Conservation (phyloP, 2,797 vertebrate genomes). For the Thaleichthys pacificus region DNA sequence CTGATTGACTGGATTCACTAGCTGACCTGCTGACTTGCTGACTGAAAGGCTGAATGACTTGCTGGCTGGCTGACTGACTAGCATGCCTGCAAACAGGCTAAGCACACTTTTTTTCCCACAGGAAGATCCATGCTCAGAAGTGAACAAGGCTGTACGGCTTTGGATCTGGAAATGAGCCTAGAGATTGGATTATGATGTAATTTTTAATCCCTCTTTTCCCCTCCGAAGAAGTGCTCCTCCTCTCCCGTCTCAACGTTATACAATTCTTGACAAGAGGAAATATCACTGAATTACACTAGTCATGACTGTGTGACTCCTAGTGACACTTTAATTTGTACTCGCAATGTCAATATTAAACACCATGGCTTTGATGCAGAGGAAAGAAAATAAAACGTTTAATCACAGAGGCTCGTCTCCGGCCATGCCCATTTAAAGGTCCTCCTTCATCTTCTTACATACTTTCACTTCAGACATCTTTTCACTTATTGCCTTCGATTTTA, state of each 20-base stretch:
- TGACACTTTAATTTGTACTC: constrained; percentile 70
- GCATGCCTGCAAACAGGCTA: neutral
- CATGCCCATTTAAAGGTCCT: constrained; percentile 53
- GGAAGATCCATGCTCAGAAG: constrained; percentile 48
- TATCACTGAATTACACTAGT: constrained; percentile 62
- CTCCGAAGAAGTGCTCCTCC: constrained; percentile 67
- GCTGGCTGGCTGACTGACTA: no score
- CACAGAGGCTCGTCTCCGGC: constrained; percentile 50
- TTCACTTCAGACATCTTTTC: constrained; percentile 58
- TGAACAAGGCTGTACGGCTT: constrained; percentile 59
- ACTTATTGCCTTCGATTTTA: constrained; percentile 47
- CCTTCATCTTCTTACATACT: constrained; percentile 49
- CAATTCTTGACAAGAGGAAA: constrained; percentile 70
- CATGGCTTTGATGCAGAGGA: constrained; percentile 62
- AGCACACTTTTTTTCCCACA: constrained; percentile 1
- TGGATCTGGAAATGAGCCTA: constrained; percentile 68
- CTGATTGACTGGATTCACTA: neutral
- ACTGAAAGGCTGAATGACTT: neutral
- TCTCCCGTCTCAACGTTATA: constrained; percentile 65
- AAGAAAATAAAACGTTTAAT: constrained; percentile 64
- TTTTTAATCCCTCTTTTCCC: constrained; percentile 72
- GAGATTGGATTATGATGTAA: constrained; percentile 77
- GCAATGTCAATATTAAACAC: constrained; percentile 35
- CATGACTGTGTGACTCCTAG: constrained; percentile 64
- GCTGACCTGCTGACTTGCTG: neutral